Base-by-base conservation (phyloP, 2,888 invertebrate genomes). In the Sphaeridia pumilis region DNA sequence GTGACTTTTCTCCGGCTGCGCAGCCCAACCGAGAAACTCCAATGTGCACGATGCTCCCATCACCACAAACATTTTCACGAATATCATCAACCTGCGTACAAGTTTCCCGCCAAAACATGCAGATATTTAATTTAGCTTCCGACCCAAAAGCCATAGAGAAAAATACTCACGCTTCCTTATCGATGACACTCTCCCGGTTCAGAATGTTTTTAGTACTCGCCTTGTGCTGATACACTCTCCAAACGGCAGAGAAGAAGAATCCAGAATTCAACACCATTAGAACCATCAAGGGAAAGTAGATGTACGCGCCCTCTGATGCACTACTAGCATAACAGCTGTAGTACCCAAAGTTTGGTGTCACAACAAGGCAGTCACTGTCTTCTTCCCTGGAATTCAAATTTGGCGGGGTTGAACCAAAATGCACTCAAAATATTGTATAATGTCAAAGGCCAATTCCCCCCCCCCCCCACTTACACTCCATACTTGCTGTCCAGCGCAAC, bases 51-150 rank as follows among this genome's bases (percentile, higher is more conserved):
- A 44, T 3, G 20, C 7, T 24, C 52, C 52, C 52, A 52, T 52
- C 5, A 52, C 52, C 4, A 47, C 41, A 28, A 52, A 52, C 17
- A 52, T 20, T 31, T 52, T 52, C 7, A 31, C 17, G 20, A 52
- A 52, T 17, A 52, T 25, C 21, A 47, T 47, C 21, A 38, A 27
- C 14, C 52, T 47, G 22, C n/a, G n/a, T n/a, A n/a, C n/a, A n/a
- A n/a, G n/a, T n/a, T n/a, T n/a, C n/a, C n/a, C n/a, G n/a, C n/a
- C n/a, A n/a, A n/a, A n/a, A n/a, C n/a, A n/a, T n/a, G n/a, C n/a
- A n/a, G n/a, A n/a, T n/a, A n/a, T n/a, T n/a, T n/a, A n/a, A n/a
- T n/a, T n/a, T n/a, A n/a, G n/a, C n/a, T n/a, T n/a, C n/a, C n/a
- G n/a, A n/a, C n/a, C n/a, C n/a, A n/a, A n/a, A n/a, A n/a, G n/a